A percentile compares a stretch with the other conserved stretches of the same genome.
Conservation (phyloP, 2,888 invertebrate genomes). For the Pediacus dermestoides region DNA sequence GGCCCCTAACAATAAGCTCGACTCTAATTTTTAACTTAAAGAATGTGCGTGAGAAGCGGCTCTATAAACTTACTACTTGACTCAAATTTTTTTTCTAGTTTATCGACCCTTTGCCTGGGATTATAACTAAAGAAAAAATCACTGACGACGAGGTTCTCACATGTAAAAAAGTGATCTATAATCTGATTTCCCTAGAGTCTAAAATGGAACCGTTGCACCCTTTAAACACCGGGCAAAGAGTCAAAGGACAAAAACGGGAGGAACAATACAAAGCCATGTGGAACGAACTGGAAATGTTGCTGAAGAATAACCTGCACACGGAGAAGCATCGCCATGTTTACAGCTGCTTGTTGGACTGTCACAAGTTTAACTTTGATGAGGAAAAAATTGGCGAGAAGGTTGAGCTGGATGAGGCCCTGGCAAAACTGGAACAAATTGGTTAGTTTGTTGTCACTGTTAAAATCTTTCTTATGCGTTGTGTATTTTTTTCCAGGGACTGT, state of each 20-base stretch:
- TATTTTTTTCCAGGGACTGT: slow-evolving; percentile 28
- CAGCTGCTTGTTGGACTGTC: slow-evolving; percentile 76
- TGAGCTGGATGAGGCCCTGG: slow-evolving; percentile 59
- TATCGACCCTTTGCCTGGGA: slow-evolving; percentile 73
- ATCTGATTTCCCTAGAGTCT: slow-evolving; percentile 75
- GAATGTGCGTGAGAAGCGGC: slow-evolving; percentile 59
- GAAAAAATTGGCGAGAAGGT: slow-evolving; percentile 57
- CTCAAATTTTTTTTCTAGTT: slow-evolving; percentile 56
- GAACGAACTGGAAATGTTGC: slow-evolving; percentile 80
- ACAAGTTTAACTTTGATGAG: slow-evolving; percentile 58
- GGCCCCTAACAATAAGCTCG: slow-evolving; percentile 85
- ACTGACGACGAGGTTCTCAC: slow-evolving; percentile 82
- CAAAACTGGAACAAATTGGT: slow-evolving; percentile 57
- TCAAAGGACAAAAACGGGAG: slow-evolving; percentile 62
- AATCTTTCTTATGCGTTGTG: not conserved
- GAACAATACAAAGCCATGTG: slow-evolving; percentile 91
- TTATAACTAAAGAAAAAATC: slow-evolving; percentile 78
- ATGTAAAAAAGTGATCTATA: slow-evolving; percentile 81
- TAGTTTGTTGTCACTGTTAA: slow-evolving; percentile 24
- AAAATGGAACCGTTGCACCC: slow-evolving; percentile 78
- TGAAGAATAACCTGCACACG: slow-evolving; percentile 75
- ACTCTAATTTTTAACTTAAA: slow-evolving; percentile 84
- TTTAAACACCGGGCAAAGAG: slow-evolving; percentile 65
- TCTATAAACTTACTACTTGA: no score
- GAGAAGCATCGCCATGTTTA: slow-evolving; percentile 74